Base-by-base conservation (phyloP, 2,113 vertebrate genomes). In the Condylura cristata region DNA sequence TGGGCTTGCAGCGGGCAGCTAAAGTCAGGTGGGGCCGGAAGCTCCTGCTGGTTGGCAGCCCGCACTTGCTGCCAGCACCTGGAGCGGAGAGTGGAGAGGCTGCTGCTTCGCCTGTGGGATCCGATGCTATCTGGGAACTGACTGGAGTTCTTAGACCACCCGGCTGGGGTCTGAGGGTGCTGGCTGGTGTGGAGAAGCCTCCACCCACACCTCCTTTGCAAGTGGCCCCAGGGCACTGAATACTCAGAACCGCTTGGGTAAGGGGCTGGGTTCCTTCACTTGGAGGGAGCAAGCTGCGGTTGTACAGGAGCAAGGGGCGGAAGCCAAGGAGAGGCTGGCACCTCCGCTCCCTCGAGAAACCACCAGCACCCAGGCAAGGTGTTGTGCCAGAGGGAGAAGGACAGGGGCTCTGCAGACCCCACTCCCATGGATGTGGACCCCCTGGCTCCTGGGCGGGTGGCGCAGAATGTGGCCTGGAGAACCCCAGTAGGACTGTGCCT, bases 371-470 rank as follows among this genome's bases (percentile, higher is more conserved):
- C 44, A 44, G 34, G 56, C 30, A 22, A 72, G 66, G 8, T 5
- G n/a, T 79, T 8, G 1, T 30, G 24, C 39, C 12, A 48, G 18
- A 61, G 48, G 8, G 11, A 48, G 24, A 58, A 46, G 5, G 32
- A 65, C 12, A 13, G 26, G 28, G 8, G 24, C 24, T 58, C 46
- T 13, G 63, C 10, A 20, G 0, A 5, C 5, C 1, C 24, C 22
- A 8, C 3, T 6, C 94, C 81, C 9, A 5, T 70, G 74, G 72
- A 48, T 20, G 24, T 11, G 11, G 34, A 9, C 32, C 6, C 20
- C 2, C 44, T 9, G 51, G 6, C 22, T n/a, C 3, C 14, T 0
- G 56, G 46, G 37, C 56, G 11, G 37, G 46, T 4, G 85, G 32
- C 65, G 11, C 3, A 66, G 61, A 86, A 26, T 2, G 2, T 8